These are phyloP conservation scores for Onychostruthus taczanowskii DNA, from an alignment of 2,113 vertebrate genomes.

Conservation along the genomic window DNA sequence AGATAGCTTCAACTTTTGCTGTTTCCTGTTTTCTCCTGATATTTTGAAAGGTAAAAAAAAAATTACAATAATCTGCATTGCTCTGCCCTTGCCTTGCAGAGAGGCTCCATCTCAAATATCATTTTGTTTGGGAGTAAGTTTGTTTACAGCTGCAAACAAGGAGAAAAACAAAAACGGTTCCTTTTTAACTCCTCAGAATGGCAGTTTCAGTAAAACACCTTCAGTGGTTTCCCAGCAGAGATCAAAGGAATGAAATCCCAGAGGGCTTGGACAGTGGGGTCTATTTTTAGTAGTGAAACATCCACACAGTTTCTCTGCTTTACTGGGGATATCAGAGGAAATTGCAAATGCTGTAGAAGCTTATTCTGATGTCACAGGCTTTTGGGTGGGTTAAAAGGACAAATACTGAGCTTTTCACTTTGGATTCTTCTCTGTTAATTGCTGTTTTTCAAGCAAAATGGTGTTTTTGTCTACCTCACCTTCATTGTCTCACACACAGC, in stretches of 20 bases:
- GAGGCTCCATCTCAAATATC: neutral
- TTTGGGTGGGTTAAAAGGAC: neutral
- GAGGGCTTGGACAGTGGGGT: rapidly evolving
- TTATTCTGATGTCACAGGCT: neutral
- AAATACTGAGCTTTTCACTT: neutral
- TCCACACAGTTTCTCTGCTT: neutral
- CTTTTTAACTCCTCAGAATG: neutral
- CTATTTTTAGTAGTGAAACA: neutral
- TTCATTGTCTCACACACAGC: neutral
- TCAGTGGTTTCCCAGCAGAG: neutral
- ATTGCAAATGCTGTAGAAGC: neutral
- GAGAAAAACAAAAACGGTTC: neutral
- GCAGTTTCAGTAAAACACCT: neutral
- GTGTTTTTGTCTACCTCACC: neutral
- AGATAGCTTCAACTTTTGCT: neutral
- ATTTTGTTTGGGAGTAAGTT: neutral
- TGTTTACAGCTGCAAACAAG: neutral
- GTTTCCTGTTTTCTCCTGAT: neutral
- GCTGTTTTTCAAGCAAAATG: neutral
- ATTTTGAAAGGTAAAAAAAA: neutral
- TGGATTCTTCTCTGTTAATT: neutral
- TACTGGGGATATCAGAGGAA: neutral
- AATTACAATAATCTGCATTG: neutral
- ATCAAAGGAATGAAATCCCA: neutral
- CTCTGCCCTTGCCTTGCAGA: neutral